Evolutionary conservation across 2,888 invertebrate genomes (phyloP).

Genomic region (Patella depressa): DNA sequence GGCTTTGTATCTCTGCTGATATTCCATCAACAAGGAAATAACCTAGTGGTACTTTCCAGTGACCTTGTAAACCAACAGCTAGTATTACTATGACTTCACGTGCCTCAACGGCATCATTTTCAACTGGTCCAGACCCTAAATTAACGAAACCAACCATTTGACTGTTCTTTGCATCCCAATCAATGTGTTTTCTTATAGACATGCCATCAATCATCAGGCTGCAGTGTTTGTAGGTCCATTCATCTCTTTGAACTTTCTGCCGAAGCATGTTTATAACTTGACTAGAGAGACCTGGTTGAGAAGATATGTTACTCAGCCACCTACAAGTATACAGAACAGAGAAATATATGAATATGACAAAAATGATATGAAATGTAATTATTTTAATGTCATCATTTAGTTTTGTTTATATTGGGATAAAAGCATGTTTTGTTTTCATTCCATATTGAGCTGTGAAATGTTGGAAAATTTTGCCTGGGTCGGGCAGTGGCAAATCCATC

Average conservation of each 20-base stretch:
- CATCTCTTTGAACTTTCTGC: background rate
- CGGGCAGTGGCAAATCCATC: too few species aligned
- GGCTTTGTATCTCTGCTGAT: background rate
- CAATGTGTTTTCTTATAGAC: background rate
- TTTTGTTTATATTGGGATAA: too few species aligned
- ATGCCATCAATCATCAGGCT: background rate
- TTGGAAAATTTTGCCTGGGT: too few species aligned
- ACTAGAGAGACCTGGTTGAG: background rate
- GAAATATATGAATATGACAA: too few species aligned
- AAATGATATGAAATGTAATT: too few species aligned
- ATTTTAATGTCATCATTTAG: too few species aligned
- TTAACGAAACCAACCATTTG: background rate
- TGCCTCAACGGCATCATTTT: background rate
- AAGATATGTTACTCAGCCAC: background rate
- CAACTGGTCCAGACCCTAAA: background rate
- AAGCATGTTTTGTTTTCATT: too few species aligned
- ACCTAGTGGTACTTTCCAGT: conserved; percentile 1
- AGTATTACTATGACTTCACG: background rate
- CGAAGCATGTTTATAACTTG: background rate
- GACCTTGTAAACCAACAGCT: background rate
- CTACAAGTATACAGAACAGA: background rate
- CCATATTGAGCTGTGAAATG: too few species aligned
- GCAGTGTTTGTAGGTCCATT: background rate
- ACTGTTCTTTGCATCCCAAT: background rate
- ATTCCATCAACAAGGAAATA: background rate